These are phyloP conservation scores for Artemia sp. DNA, from an alignment of 2,888 invertebrate genomes.

Conservation along the genomic window DNA sequence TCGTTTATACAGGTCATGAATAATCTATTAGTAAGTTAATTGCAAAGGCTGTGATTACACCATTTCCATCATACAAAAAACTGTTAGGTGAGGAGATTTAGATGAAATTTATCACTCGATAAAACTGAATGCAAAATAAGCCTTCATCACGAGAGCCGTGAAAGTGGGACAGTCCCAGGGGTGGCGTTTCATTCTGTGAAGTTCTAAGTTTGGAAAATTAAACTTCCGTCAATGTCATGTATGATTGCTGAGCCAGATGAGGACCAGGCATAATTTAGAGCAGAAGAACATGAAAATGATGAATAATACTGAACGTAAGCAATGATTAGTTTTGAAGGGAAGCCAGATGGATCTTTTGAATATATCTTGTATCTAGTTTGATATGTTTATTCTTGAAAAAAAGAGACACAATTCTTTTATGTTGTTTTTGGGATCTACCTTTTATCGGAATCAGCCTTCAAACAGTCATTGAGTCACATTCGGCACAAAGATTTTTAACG, in stretches of 20 bases:
- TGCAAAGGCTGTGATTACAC: slow-evolving; percentile 8
- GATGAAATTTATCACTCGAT: slow-evolving; percentile 12
- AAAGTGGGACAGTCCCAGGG: not conserved
- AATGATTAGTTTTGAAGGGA: no score
- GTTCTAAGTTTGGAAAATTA: slow-evolving; percentile 12
- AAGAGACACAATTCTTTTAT: no score
- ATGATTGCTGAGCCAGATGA: not conserved
- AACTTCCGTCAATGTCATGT: slow-evolving; percentile 9
- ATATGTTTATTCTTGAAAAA: no score
- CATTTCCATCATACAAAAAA: slow-evolving; percentile 13
- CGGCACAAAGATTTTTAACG: no score
- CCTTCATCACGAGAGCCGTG: slow-evolving; percentile 3
- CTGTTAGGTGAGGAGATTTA: not conserved
- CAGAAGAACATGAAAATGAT: no score
- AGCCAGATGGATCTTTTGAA: no score
- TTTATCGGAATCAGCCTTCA: no score
- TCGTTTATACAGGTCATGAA: not conserved
- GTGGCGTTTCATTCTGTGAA: not conserved
- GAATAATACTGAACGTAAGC: no score
- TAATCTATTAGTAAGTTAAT: slow-evolving; percentile 5
- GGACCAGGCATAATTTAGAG: no score
- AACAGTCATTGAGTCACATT: no score
- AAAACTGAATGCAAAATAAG: slow-evolving; percentile 10
- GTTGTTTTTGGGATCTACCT: no score
- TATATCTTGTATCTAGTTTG: no score